Conservation (phyloP, 2,888 invertebrate genomes). For the Acrobasis consociella region DNA sequence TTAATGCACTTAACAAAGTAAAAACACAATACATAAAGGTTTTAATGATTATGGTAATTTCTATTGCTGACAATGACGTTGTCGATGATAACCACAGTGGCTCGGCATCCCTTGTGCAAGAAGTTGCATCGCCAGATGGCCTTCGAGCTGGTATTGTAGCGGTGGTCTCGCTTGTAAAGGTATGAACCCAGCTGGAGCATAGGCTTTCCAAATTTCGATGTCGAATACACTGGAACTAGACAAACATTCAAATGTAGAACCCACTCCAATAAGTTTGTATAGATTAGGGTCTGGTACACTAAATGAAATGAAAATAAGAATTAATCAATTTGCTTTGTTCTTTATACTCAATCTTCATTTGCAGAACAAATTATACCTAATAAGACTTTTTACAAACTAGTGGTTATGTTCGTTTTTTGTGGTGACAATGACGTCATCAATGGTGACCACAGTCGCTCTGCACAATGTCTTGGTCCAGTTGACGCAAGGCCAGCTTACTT, state of each 20-base stretch:
- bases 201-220: slow-evolving; percentile 33
- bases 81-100: slow-evolving; percentile 34
- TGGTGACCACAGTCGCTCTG: slow-evolving; percentile 35
- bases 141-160: slow-evolving; percentile 11
- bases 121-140: slow-evolving; percentile 7
- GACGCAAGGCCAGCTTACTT: not conserved
- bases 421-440: slow-evolving; percentile 31
- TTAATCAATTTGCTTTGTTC: no score
- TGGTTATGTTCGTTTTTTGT: slow-evolving; percentile 41
- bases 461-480: not conserved
- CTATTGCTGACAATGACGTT: slow-evolving; percentile 33
- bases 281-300: no score
- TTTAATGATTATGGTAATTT: slow-evolving; percentile 39
- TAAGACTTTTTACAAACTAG: not conserved
- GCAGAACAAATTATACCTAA: no score
- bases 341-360: no score
- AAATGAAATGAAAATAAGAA: no score
- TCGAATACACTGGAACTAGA: slow-evolving; percentile 13
- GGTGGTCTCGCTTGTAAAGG: slow-evolving; percentile 34
- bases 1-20: no score
- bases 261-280: no score
- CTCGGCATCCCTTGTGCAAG: slow-evolving; percentile 17
- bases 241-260: not conserved
- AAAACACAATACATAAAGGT: not conserved
- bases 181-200: slow-evolving; percentile 35